Base-by-base conservation (phyloP, 2,888 invertebrate genomes). In the Malacosoma neustria region DNA sequence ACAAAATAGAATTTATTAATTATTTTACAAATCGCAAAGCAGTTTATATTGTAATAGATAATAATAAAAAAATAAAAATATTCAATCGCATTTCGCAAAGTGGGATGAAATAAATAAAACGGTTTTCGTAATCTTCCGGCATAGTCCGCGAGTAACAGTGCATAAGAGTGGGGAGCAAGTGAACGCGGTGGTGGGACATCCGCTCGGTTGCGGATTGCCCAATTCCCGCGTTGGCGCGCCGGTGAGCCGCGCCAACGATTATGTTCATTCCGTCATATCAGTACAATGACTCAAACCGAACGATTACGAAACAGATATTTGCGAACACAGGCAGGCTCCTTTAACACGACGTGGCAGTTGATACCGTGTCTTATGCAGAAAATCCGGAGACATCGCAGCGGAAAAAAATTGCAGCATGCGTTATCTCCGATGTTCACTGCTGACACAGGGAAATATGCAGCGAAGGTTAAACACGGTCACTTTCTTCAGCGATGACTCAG, bases 351-450 rank as follows among this genome's bases (percentile, higher is more conserved):
- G 22, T 4, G 5, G 9, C 2, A 22, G 22, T 6, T 22, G 22
- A 7, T 22, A 49, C 59, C 58, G 57, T 66, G 72, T 73, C 70
- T 60, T 48, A 42, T 66, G 73, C 85, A 84, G 85, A 85, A 84
- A 84, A 58, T 80, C 76, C 80, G 75, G 76, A 47, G 77, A 80
- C 80, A 76, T 75, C 82, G 79, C 73, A 81, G 79, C 82, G 73
- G 70, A 77, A 66, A 65, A 48, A 44, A 57, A 61, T 41, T 52
- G 79, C 81, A 77, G 82, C 72, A 73, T 79, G 80, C 85, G 85
- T 73, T 82, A 85, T 67, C 79, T 52, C 79, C 70, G 73, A 81
- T 74, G 72, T 79, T n/a, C 84, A 85, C 85, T 84, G 84, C 82
- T 58, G 67, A 76, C 76, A 71, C 61, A 56, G 59, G 60, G 54